Evolutionary conservation across 2,888 invertebrate species (phyloP), one percentile per base, ranked within the genome.

Genomic region (Ceriagrion tenellum): DNA sequence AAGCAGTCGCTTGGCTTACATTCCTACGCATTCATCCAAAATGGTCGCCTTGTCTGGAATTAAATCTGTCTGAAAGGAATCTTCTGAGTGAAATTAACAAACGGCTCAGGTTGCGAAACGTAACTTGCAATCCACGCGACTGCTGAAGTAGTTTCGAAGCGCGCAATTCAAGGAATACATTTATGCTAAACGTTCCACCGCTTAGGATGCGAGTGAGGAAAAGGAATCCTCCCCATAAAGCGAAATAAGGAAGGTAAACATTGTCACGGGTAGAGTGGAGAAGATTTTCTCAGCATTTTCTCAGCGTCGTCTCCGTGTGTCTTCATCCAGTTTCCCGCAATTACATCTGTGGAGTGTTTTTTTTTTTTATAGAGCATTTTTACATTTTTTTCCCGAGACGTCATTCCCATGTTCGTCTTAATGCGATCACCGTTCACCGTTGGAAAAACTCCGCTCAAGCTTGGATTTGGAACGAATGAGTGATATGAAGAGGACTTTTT

Each of bases 201-300:
- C 20, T 59, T 26, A 26, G 69, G 26, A 26, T 26, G 23, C 26
- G n/a, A 26, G 69, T n/a, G 26, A 69, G n/a, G 47, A 26, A 8
- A 59, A 59, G 59, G 59, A 59, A 0, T 59, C 20, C 16, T 69
- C 26, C n/a, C 69, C 47, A 8, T 8, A 47, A 10, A 69, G 69
- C 10, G 23, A 69, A 26, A 26, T 8, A n/a, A 69, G 69, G 26
- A 69, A 69, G n/a, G 69, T 26, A 69, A 69, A 69, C 26, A n/a
- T 26, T n/a, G 30, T 18, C n/a, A n/a, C 30, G 47, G 47, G 47
- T n/a, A 26, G 55, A 56, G 56, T 56, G 30, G 90, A 55, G 56
- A 91, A 91, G 63, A 91, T 63, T 91, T 23, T 90, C n/a, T 12
- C 91, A 59, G 69, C n/a, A 47, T 47, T 47, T 47, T 2, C 47